Base-by-base conservation (phyloP, 2,888 invertebrate genomes). In the Oxystoma pomonae region DNA sequence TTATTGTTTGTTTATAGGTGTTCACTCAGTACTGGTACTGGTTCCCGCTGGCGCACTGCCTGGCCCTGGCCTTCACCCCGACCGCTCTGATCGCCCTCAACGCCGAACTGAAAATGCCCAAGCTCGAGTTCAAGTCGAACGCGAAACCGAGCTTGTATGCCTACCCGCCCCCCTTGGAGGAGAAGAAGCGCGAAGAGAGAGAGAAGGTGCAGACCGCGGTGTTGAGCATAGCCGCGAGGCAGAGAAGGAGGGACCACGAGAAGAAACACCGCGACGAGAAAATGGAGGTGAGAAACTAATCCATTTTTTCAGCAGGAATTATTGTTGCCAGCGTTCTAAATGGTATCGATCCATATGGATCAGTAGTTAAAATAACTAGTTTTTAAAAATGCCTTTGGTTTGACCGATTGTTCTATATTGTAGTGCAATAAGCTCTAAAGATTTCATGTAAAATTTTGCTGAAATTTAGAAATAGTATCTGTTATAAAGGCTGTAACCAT, bases 11-110 rank as follows among this genome's bases (percentile, higher is more conserved):
- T 35, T 35, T 35, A 35, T 35, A 35, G 35, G 35, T 98, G 0
- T 99, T 98, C 80, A 96, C 96, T 0, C 99, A 99, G 80, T 98
- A 98, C 80, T 99, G 99, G 99, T 99, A 98, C 81, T 99, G 99
- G 99, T 99, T 97, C 87, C 98, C 99, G 0, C 83, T 99, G 70
- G 92, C 96, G 0, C 96, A 98, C 79, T 98, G 98, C 74, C 83
- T 99, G 61, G 94, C 96, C 0, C 82, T 99, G 66, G 95, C 98
- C 2, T 98, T 99, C 78, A 94, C 94, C 1, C 98, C 99, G 1
- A 98, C 98, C 1, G 95, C 94, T 74, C 81, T 99, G 49, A 96
- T 99, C 76, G 96, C 91, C 1, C 87, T 99, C 17, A 99, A 99
- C 79, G 89, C 91, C 0, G 93, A 97, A 73, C 84, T 99, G 12